Base-by-base conservation (phyloP, 2,888 invertebrate species). In the Lissonota sp. region DNA sequence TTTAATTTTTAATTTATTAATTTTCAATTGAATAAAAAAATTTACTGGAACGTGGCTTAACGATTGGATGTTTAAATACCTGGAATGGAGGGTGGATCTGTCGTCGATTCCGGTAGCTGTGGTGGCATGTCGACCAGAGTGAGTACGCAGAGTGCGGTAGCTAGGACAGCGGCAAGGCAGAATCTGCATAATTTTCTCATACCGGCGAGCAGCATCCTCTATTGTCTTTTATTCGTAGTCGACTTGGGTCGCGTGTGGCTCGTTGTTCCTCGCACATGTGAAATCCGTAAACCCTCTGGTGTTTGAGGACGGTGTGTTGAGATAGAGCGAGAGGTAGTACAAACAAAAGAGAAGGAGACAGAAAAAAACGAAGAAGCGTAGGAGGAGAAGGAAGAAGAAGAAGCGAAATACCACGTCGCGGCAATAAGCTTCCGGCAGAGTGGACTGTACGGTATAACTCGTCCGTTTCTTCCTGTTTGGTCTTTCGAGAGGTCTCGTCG, bases 181-280 rank as follows among this genome's bases (percentile, higher is more conserved):
- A 90, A 88, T 89, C 91, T 90, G 89, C 89, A 91, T 86, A 90
- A 88, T 86, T 88, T 90, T 83, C 88, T 90, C 84, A 89, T 89
- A 85, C 86, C 87, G 82, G 85, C 85, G 66, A 87, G 84, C 82
- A 87, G 84, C 88, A 88, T 89, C 76, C 70, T 74, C 84, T 85
- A 86, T 87, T 86, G 85, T 85, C 85, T 84, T 74, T 83, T 83
- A 79, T 78, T 71, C 80, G 44, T 72, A 78, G 58, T 75, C 72
- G 53, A 76, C 75, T 77, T 40, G 53, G 51, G 71, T 73, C 62
- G 64, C 69, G 70, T 58, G 42, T 66, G 57, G 75, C 72, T 42
- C 39, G 62, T 76, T 62, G 7, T 80, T 55, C 49, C 57, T 78
- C 76, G 73, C 62, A 81, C 83, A 83, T 83, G 74, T 80, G 79